Percentiles rank a stretch among this genome's conserved stretches.
Evolutionary conservation across 2,888 invertebrate species (phyloP).

Genomic region (Ptilodon capucinus): DNA sequence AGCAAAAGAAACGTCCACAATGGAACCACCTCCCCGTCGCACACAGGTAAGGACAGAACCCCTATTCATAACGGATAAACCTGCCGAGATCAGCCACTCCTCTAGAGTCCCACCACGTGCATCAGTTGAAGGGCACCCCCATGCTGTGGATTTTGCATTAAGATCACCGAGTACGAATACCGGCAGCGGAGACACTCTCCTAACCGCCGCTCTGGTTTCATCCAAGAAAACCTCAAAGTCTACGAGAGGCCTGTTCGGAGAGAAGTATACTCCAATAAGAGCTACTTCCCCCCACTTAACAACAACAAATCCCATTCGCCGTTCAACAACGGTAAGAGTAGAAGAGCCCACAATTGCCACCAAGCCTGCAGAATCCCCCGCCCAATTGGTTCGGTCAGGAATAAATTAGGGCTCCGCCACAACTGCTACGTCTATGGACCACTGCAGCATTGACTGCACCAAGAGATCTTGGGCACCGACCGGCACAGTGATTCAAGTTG

Average conservation of each 20-base stretch:
- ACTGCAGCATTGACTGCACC: slow-evolving; percentile 1
- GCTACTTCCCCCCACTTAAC: background rate
- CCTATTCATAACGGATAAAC: slow-evolving; percentile 9
- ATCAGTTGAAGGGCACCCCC: slow-evolving; percentile 12
- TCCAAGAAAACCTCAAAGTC: slow-evolving; percentile 8
- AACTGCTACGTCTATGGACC: background rate
- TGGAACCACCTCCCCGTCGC: slow-evolving; percentile 18
- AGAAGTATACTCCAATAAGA: background rate
- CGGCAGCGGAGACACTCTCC: background rate
- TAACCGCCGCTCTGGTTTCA: slow-evolving; percentile 1
- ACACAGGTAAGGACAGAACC: slow-evolving; percentile 22
- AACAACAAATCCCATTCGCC: background rate
- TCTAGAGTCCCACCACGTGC: slow-evolving; percentile 12
- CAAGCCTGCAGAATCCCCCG: background rate
- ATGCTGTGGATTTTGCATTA: slow-evolving; percentile 12
- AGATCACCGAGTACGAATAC: slow-evolving; percentile 9
- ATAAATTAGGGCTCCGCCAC: background rate
- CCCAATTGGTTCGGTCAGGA: background rate
- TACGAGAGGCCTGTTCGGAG: background rate
- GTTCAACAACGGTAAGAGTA: background rate
- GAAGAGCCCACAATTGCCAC: background rate
- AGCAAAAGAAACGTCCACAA: slow-evolving; percentile 11
- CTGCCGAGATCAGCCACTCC: slow-evolving; percentile 11
- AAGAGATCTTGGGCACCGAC: slow-evolving; percentile 2
- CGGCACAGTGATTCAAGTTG: background rate